Evolutionary conservation across 2,797 vertebrate species (phyloP).

Genomic region (Poecilia gillii): DNA sequence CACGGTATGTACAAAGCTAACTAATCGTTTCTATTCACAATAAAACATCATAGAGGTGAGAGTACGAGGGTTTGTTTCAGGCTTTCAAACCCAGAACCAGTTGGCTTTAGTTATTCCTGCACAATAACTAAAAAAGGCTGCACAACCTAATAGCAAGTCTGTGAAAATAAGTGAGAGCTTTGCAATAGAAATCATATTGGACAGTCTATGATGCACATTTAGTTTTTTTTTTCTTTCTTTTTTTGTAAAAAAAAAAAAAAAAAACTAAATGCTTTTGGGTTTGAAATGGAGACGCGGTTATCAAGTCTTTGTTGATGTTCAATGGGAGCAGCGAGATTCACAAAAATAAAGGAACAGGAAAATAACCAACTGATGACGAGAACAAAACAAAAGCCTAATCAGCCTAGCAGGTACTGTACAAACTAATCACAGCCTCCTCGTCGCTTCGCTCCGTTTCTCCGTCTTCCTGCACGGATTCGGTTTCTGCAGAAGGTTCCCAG

Average conservation of each 20-base stretch:
- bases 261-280: slow-evolving; percentile 22
- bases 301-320: slow-evolving; percentile 31
- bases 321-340: slow-evolving; percentile 25
- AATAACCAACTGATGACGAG: slow-evolving; percentile 60
- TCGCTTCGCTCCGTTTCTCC: slow-evolving; percentile 40
- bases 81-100: slow-evolving; percentile 32
- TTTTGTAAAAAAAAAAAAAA: slow-evolving; percentile 4
- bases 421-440: slow-evolving; percentile 56
- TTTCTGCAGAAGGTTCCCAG: slow-evolving; percentile 25
- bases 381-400: slow-evolving; percentile 61
- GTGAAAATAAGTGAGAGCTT: slow-evolving; percentile 23
- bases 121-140: slow-evolving; percentile 36
- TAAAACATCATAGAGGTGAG: slow-evolving; percentile 48
- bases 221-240: not conserved
- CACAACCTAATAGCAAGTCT: slow-evolving; percentile 25
- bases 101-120: not conserved
- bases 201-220: slow-evolving; percentile 3
- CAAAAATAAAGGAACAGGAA: slow-evolving; percentile 57
- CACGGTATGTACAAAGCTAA: slow-evolving; percentile 50
- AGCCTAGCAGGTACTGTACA: slow-evolving; percentile 71
- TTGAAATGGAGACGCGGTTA: slow-evolving; percentile 30
- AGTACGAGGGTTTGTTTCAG: slow-evolving; percentile 21
- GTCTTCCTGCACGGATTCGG: slow-evolving; percentile 29
- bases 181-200: slow-evolving; percentile 23
- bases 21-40: slow-evolving; percentile 46